phyloP scores from a whole-genome alignment of 2,888 invertebrate species.

The Abrostola tripartita region DNA sequence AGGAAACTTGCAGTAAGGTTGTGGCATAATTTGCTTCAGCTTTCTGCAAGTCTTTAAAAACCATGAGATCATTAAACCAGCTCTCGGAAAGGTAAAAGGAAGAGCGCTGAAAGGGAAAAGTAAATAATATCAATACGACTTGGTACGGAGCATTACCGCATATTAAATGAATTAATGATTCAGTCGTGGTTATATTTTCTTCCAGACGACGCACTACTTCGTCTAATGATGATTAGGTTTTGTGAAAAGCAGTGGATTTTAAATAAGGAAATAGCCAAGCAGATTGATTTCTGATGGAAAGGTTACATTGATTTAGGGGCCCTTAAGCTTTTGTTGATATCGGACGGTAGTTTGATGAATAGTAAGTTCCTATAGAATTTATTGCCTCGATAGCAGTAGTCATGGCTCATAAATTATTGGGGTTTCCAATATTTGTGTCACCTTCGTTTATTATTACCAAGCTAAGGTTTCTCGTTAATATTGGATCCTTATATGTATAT shows the following conservation, averaged over 20 bases:
- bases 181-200: background rate
- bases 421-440: too few species aligned
- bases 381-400: background rate
- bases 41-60: background rate
- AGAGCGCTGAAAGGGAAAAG: background rate
- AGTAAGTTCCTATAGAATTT: background rate
- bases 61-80: background rate
- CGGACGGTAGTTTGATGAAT: background rate
- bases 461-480: too few species aligned
- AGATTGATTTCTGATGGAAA: slow-evolving; percentile 31
- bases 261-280: slow-evolving; percentile 31
- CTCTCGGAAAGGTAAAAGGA: background rate
- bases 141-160: background rate
- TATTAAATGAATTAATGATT: slow-evolving; percentile 4
- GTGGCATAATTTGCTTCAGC: background rate
- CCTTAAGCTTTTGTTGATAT: slow-evolving; percentile 9
- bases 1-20: too few species aligned
- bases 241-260: slow-evolving; percentile 8
- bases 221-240: slow-evolving; percentile 11
- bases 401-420: too few species aligned
- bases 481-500: too few species aligned
- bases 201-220: background rate
- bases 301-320: slow-evolving; percentile 21
- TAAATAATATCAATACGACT: background rate
- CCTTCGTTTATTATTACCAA: too few species aligned